Conservation (phyloP, 1,140 invertebrate species). For the Saccostrea echinata region DNA sequence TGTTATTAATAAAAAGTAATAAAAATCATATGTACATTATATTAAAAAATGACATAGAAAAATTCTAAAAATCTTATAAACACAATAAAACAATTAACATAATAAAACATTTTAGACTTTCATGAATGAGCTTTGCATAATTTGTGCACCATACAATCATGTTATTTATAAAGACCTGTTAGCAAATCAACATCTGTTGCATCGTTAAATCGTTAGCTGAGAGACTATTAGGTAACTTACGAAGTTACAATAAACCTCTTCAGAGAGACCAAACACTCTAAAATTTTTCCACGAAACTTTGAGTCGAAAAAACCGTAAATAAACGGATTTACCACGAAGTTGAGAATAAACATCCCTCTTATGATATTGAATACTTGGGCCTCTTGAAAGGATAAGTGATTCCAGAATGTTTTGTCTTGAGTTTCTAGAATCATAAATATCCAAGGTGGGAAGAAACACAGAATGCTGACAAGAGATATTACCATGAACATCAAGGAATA, state of each 20-base stretch:
- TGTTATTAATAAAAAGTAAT: too few species aligned
- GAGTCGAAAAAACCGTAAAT: slow-evolving; percentile 50
- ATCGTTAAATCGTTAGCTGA: neutral
- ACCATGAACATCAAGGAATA: slow-evolving; percentile 40
- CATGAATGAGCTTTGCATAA: too few species aligned
- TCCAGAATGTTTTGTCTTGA: slow-evolving; percentile 17
- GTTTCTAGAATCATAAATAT: slow-evolving; percentile 22
- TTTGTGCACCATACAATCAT: too few species aligned
- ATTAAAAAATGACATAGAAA: too few species aligned
- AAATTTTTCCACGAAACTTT: slow-evolving; percentile 34
- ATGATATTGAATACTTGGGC: slow-evolving; percentile 6
- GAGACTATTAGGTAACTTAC: neutral
- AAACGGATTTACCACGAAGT: slow-evolving; percentile 47
- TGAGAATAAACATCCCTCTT: slow-evolving; percentile 23
- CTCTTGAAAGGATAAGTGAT: neutral
- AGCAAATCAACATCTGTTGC: neutral
- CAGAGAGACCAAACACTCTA: neutral
- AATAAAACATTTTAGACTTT: too few species aligned
- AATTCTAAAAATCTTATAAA: too few species aligned
- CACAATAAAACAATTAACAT: too few species aligned
- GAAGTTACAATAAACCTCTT: neutral
- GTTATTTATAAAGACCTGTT: too few species aligned
- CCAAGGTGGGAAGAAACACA: slow-evolving; percentile 25
- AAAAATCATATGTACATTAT: too few species aligned
- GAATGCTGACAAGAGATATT: slow-evolving; percentile 30